Evolutionary conservation across 2,888 invertebrate genomes (phyloP).

Genomic region (Gryllus longicercus): DNA sequence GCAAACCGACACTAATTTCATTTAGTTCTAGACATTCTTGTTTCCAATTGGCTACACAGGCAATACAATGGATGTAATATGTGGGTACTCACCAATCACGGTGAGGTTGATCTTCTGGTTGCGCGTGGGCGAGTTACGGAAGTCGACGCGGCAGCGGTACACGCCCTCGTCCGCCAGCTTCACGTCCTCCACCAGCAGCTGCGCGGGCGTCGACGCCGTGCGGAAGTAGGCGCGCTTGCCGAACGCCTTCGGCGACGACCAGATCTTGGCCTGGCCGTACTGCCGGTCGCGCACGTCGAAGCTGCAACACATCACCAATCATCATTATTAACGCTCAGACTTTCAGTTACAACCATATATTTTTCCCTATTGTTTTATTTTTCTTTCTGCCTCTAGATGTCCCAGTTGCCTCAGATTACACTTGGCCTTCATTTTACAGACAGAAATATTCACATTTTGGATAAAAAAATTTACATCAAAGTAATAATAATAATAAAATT

Average conservation of each 20-base stretch:
- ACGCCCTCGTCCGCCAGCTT: constrained; percentile 63
- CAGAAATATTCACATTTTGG: too few species aligned
- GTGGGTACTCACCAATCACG: constrained; percentile 63
- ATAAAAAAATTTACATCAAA: too few species aligned
- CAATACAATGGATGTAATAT: not conserved
- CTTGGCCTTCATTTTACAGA: too few species aligned
- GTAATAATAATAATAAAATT: too few species aligned
- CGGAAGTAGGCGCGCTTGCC: constrained; percentile 58
- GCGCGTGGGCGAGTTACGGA: constrained; percentile 68
- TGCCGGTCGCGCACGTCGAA: constrained; percentile 58
- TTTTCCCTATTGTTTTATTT: too few species aligned
- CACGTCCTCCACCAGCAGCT: constrained; percentile 57
- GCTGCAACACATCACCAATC: constrained; percentile 44
- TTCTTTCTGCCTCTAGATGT: too few species aligned
- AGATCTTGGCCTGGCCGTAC: constrained; percentile 55
- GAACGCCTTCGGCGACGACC: constrained; percentile 58
- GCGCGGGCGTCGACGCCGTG: constrained; percentile 56
- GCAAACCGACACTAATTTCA: too few species aligned
- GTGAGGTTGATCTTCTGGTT: constrained; percentile 72
- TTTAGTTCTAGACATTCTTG: too few species aligned
- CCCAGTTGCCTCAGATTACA: too few species aligned
- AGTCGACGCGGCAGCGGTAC: constrained; percentile 71
- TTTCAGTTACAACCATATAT: too few species aligned
- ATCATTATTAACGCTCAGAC: too few species aligned
- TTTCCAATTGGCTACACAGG: too few species aligned